These are phyloP conservation scores for Ctenopoma kingsleyae DNA, from an alignment of 2,797 vertebrate genomes.

Conservation along the genomic window DNA sequence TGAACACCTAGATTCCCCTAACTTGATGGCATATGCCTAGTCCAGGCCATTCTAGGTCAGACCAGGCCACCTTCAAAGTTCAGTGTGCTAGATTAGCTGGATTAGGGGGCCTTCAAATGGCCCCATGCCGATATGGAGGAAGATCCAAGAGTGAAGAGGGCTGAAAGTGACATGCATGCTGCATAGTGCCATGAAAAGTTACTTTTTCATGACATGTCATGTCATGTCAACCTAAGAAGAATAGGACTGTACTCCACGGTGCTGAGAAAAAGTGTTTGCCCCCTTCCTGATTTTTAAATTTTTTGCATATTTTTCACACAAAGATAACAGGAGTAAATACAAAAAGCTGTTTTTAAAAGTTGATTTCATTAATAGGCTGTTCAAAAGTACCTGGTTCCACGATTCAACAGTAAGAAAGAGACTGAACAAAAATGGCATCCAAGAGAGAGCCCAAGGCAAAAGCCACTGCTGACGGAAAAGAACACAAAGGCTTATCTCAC, in stretches of 20 bases:
- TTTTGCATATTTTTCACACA: too few species aligned
- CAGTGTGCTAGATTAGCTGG: slow-evolving; percentile 95
- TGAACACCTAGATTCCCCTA: slow-evolving; percentile 46
- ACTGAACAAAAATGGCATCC: too few species aligned
- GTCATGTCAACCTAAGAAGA: slow-evolving; percentile 18
- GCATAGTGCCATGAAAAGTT: slow-evolving; percentile 24
- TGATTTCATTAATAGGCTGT: too few species aligned
- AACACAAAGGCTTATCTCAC: too few species aligned
- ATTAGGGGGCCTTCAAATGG: slow-evolving; percentile 92
- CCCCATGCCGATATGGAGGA: slow-evolving; percentile 92
- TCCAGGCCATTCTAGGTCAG: slow-evolving; percentile 78
- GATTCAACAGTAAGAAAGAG: too few species aligned
- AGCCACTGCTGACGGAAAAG: too few species aligned
- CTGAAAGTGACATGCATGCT: slow-evolving; percentile 87
- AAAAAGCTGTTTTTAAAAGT: too few species aligned
- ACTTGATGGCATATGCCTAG: slow-evolving; percentile 54
- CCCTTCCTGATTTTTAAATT: too few species aligned
- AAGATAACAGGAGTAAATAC: too few species aligned
- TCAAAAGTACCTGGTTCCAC: too few species aligned
- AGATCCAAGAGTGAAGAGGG: slow-evolving; percentile 87
- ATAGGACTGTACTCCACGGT: background rate
- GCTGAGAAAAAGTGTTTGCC: too few species aligned
- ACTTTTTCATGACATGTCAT: slow-evolving; percentile 24
- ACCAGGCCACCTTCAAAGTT: slow-evolving; percentile 92
- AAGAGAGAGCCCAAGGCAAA: too few species aligned